phyloP scores from a whole-genome alignment of 2,888 invertebrate species.

The Acleris holmiana region DNA sequence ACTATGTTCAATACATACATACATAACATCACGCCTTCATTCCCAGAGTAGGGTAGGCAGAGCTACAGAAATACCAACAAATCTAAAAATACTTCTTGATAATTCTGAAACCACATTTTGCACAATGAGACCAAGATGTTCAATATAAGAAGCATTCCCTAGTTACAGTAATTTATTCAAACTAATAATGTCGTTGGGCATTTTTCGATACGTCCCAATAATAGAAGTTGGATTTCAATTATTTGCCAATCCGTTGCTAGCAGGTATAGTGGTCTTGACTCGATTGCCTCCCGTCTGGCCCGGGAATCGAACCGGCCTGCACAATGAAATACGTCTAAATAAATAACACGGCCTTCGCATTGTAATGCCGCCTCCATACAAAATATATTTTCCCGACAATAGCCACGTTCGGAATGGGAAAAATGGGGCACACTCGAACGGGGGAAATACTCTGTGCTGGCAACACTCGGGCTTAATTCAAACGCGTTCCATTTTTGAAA shows the following conservation, averaged over 20 bases:
- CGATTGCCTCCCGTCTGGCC: constrained; percentile 71
- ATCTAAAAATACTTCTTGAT: too few species aligned
- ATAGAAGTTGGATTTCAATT: constrained; percentile 67
- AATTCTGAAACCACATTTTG: too few species aligned
- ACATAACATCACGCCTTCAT: too few species aligned
- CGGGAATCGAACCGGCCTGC: constrained; percentile 63
- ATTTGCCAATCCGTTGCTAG: constrained; percentile 71
- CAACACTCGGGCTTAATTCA: constrained; percentile 63
- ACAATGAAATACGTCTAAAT: constrained; percentile 78
- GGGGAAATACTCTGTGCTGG: constrained; percentile 64
- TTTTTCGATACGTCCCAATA: constrained; percentile 37
- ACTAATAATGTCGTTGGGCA: constrained; percentile 21
- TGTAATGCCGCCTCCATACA: constrained; percentile 71
- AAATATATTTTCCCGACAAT: constrained; percentile 76
- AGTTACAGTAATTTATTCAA: constrained; percentile 34
- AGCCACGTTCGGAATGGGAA: constrained; percentile 59
- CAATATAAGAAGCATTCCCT: constrained; percentile 1
- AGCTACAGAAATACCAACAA: too few species aligned
- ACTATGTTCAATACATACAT: not conserved
- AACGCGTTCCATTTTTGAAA: constrained; percentile 57
- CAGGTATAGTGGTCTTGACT: constrained; percentile 53
- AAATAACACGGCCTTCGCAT: constrained; percentile 76
- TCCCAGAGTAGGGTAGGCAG: too few species aligned
- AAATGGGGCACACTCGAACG: constrained; percentile 68
- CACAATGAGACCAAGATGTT: too few species aligned